Conservation (phyloP, 2,888 invertebrate species). For the Epinotia ramella region DNA sequence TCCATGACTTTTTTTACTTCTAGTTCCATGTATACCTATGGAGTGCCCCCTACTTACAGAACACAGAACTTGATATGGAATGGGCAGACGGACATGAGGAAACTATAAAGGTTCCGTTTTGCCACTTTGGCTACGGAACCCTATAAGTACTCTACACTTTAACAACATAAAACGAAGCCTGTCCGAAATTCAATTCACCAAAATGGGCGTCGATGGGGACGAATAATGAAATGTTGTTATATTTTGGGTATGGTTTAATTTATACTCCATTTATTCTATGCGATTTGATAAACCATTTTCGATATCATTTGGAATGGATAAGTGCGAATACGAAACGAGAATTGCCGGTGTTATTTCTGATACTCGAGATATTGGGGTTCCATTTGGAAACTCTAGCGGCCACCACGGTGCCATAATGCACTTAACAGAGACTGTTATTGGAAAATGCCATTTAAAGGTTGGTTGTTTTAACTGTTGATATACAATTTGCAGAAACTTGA, state of each 20-base stretch:
- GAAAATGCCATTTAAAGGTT: slow-evolving; percentile 23
- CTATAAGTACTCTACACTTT: no score
- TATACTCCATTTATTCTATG: not conserved
- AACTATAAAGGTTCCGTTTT: no score
- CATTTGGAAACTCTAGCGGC: slow-evolving; percentile 37
- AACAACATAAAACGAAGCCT: no score
- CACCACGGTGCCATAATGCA: slow-evolving; percentile 31
- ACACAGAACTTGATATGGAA: no score
- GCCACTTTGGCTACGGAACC: no score
- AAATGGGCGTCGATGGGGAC: not conserved
- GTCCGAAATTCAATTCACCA: not conserved
- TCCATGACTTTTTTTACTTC: no score
- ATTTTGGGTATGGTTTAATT: not conserved
- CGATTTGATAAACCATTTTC: slow-evolving; percentile 16
- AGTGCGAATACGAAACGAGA: slow-evolving; percentile 27
- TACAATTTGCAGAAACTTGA: no score
- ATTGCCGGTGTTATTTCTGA: slow-evolving; percentile 37
- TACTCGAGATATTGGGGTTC: slow-evolving; percentile 29
- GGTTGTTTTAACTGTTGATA: no score
- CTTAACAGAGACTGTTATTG: slow-evolving; percentile 34
- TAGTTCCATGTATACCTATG: no score
- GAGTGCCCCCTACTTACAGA: no score
- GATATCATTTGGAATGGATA: slow-evolving; percentile 18
- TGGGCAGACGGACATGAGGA: no score
- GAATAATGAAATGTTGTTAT: not conserved